Conservation (phyloP, 2,888 invertebrate species). For the Cybosia mesomella region DNA sequence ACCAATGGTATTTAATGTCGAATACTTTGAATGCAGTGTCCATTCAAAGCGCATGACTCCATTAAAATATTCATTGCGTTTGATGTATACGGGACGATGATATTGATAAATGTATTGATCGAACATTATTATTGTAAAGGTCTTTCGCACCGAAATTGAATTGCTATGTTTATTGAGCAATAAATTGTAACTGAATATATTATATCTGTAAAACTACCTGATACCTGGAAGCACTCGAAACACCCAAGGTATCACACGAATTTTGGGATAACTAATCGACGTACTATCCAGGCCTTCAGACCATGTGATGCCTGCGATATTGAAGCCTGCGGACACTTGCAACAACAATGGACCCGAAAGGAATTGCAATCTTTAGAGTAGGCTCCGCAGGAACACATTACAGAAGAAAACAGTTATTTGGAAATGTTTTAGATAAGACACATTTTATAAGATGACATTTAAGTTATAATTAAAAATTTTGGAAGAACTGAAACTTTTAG, state of each 20-base stretch:
- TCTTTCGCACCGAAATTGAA: constrained; percentile 11
- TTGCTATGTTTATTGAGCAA: constrained; percentile 16
- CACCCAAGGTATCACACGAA: background rate
- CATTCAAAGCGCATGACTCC: constrained; percentile 58
- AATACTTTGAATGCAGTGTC: constrained; percentile 53
- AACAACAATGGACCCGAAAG: background rate
- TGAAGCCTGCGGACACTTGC: background rate
- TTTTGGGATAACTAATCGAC: background rate
- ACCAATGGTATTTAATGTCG: constrained; percentile 54
- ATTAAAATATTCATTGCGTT: constrained; percentile 67
- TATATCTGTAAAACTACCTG: background rate
- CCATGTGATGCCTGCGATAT: background rate
- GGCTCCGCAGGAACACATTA: background rate
- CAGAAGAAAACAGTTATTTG: background rate
- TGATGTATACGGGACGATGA: constrained; percentile 57
- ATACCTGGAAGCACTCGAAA: background rate
- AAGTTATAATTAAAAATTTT: too few species aligned
- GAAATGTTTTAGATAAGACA: too few species aligned
- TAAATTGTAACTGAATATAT: constrained; percentile 3
- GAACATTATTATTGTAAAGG: constrained; percentile 15
- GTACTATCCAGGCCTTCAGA: background rate
- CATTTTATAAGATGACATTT: too few species aligned
- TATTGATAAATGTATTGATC: constrained; percentile 58
- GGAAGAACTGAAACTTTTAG: too few species aligned
- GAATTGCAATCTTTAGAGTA: background rate